These are phyloP conservation scores for Chrysolina americana DNA, from an alignment of 2,888 invertebrate species.

Conservation along the genomic window DNA sequence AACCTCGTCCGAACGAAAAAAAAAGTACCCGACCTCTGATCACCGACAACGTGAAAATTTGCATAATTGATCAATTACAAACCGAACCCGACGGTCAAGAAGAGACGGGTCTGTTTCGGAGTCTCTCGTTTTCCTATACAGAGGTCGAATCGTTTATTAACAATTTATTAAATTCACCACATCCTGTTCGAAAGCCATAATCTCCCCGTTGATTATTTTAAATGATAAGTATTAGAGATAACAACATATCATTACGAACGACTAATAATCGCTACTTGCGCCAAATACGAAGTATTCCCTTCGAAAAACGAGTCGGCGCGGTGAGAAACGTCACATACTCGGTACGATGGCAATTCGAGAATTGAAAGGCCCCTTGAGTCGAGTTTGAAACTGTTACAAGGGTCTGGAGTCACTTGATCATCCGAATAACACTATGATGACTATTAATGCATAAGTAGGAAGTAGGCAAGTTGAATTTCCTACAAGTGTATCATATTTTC, in stretches of 20 bases:
- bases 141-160: conserved; percentile 45
- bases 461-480: too few relatives aligned
- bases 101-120: not conserved
- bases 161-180: conserved; percentile 45
- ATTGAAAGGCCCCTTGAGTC: too few relatives aligned
- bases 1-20: too few relatives aligned
- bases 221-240: conserved; percentile 39
- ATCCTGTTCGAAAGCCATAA: conserved; percentile 39
- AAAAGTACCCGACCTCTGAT: not conserved
- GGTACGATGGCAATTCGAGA: not conserved
- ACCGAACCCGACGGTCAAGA: conserved; percentile 3
- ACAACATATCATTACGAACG: conserved; percentile 25
- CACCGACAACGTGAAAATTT: conserved; percentile 6
- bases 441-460: too few relatives aligned
- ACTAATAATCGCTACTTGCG: conserved; percentile 11
- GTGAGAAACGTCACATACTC: not conserved
- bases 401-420: too few relatives aligned
- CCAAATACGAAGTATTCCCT: not conserved
- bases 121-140: conserved; percentile 27
- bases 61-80: conserved; percentile 21
- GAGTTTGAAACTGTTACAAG: too few relatives aligned
- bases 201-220: conserved; percentile 39
- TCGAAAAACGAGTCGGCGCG: not conserved
- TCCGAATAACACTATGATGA: too few relatives aligned
- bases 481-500: too few relatives aligned